Percentiles rank a stretch among this genome's conserved stretches.
phyloP scores from a whole-genome alignment of 2,888 invertebrate species.

The Diarsia dahlii region DNA sequence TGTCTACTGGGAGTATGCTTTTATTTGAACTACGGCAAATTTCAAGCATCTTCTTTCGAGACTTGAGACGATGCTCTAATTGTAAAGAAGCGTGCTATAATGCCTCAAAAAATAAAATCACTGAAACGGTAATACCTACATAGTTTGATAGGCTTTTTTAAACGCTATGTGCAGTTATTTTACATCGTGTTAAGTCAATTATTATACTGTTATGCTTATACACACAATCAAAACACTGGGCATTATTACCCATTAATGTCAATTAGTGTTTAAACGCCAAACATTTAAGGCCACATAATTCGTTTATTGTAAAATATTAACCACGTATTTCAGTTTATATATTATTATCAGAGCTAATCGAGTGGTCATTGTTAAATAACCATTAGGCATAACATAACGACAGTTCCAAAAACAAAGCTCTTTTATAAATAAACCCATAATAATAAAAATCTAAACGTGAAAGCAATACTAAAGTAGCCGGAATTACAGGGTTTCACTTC shows the following conservation, averaged over 20 bases:
- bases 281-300: slow-evolving; percentile 52
- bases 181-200: neutral
- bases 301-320: slow-evolving; percentile 52
- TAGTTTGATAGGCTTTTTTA: neutral
- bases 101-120: slow-evolving; percentile 29
- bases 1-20: slow-evolving; percentile 68
- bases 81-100: slow-evolving; percentile 37
- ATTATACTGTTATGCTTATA: slow-evolving; percentile 21
- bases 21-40: slow-evolving; percentile 72
- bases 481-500: slow-evolving; percentile 60
- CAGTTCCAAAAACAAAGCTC: slow-evolving; percentile 35
- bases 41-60: slow-evolving; percentile 59
- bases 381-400: slow-evolving; percentile 34
- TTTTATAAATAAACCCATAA: slow-evolving; percentile 55
- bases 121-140: slow-evolving; percentile 1
- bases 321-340: slow-evolving; percentile 22
- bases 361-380: slow-evolving; percentile 23
- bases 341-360: slow-evolving; percentile 44
- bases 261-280: slow-evolving; percentile 51
- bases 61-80: slow-evolving; percentile 57
- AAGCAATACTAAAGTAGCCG: slow-evolving; percentile 49
- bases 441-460: slow-evolving; percentile 56
- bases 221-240: slow-evolving; percentile 17
- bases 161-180: slow-evolving; percentile 8
- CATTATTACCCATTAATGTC: slow-evolving; percentile 34